A percentile compares a stretch with the other conserved stretches of the same genome.
These are phyloP conservation scores for Anoplolepis gracilipes DNA, from an alignment of 1,140 invertebrate genomes.

Conservation along the genomic window DNA sequence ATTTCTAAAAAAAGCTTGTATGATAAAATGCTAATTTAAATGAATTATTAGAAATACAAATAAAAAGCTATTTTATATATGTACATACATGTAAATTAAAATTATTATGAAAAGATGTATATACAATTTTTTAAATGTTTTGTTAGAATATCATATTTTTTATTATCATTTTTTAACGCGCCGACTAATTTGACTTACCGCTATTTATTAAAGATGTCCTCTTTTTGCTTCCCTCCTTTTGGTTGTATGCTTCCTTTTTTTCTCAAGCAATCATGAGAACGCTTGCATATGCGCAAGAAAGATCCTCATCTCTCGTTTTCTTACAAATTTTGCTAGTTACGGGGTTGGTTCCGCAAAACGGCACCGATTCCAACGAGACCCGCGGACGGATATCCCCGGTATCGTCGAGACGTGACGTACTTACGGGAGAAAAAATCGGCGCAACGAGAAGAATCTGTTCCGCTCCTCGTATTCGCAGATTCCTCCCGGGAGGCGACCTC, in stretches of 20 bases:
- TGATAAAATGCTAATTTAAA: background rate
- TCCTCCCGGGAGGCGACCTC: slow-evolving; percentile 75
- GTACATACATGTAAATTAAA: background rate
- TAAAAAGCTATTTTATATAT: too few species aligned
- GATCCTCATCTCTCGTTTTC: slow-evolving; percentile 39
- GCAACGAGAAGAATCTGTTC: slow-evolving; percentile 60
- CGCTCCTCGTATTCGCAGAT: slow-evolving; percentile 72
- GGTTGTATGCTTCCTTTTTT: background rate
- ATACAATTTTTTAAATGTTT: background rate
- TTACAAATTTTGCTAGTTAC: slow-evolving; percentile 54
- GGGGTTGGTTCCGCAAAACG: slow-evolving; percentile 36
- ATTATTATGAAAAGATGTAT: background rate
- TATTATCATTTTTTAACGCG: background rate
- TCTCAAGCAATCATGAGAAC: background rate
- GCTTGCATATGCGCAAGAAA: background rate
- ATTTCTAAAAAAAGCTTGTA: background rate
- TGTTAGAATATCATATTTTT: background rate
- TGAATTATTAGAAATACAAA: slow-evolving; percentile 4
- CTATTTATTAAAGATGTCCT: background rate
- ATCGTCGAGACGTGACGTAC: slow-evolving; percentile 79
- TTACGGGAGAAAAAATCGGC: slow-evolving; percentile 76
- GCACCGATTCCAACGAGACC: slow-evolving; percentile 49
- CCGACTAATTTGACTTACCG: background rate
- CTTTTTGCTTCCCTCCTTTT: background rate
- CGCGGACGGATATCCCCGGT: slow-evolving; percentile 42